A percentile compares a stretch with the other conserved stretches of the same genome.
Evolutionary conservation across 2,888 invertebrate species (phyloP).

Genomic region (Pyrgus malvae): DNA sequence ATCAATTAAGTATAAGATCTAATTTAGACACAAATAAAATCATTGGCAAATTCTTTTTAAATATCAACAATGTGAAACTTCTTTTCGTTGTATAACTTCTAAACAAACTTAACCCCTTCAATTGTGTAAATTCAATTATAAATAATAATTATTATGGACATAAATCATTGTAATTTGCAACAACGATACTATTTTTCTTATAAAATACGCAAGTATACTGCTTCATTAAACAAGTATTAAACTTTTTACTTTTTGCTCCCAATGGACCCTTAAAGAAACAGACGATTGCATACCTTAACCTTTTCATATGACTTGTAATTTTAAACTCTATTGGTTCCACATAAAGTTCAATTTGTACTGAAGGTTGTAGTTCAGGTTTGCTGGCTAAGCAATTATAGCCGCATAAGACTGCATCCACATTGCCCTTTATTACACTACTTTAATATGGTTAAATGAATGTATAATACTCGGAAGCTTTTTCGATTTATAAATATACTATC

Average conservation of each 20-base stretch:
- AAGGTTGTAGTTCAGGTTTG: background rate
- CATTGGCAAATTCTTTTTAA: no score
- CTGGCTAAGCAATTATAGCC: slow-evolving; percentile 19
- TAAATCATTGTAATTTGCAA: background rate
- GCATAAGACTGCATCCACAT: slow-evolving; percentile 2
- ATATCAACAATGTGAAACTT: background rate
- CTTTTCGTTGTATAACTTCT: no score
- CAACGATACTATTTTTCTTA: slow-evolving; percentile 3
- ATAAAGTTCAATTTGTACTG: slow-evolving; percentile 6
- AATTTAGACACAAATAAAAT: background rate
- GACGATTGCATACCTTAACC: slow-evolving; percentile 8
- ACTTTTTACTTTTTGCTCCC: slow-evolving; percentile 19
- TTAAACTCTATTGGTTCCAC: slow-evolving; percentile 1
- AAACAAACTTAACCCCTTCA: no score
- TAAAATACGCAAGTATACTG: slow-evolving; percentile 11
- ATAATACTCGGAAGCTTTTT: no score
- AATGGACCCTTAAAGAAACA: slow-evolving; percentile 10
- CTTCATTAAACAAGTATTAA: slow-evolving; percentile 19
- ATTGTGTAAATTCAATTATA: no score
- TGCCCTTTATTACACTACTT: background rate
- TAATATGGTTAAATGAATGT: no score
- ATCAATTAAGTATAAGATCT: background rate
- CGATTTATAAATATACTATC: no score
- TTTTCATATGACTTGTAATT: background rate
- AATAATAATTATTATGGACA: no score